phyloP scores from a whole-genome alignment of 1,140 invertebrate genomes.

The Gonioctena quinquepunctata region DNA sequence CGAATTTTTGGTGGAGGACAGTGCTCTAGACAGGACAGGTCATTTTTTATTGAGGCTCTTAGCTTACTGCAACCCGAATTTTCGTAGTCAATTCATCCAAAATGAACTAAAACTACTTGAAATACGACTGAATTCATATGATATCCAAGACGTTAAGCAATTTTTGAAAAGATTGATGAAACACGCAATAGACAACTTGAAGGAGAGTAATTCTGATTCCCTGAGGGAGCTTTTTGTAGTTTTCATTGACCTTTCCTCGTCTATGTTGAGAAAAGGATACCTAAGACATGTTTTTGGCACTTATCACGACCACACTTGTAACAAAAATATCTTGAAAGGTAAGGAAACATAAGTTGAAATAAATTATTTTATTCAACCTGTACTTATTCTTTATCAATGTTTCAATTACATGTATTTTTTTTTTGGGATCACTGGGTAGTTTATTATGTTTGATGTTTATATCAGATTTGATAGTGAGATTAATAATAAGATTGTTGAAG shows the following conservation, averaged over 20 bases:
- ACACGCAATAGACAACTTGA: slow-evolving; percentile 47
- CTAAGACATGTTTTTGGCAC: slow-evolving; percentile 19
- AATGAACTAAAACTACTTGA: slow-evolving; percentile 51
- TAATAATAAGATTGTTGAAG: too few relatives aligned
- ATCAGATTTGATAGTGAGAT: too few relatives aligned
- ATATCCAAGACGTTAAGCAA: slow-evolving; percentile 50
- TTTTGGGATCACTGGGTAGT: too few relatives aligned
- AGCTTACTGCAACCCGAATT: slow-evolving; percentile 42
- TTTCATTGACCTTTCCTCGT: slow-evolving; percentile 40
- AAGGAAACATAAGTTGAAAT: not conserved
- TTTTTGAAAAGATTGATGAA: slow-evolving; percentile 55
- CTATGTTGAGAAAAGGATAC: slow-evolving; percentile 18
- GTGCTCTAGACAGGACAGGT: slow-evolving; percentile 61
- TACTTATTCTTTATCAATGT: too few relatives aligned
- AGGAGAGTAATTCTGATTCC: slow-evolving; percentile 5
- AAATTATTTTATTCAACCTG: too few relatives aligned
- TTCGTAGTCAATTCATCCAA: slow-evolving; percentile 47
- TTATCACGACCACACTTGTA: not conserved
- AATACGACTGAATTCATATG: slow-evolving; percentile 45
- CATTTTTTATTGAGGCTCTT: slow-evolving; percentile 62
- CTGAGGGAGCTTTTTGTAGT: slow-evolving; percentile 41
- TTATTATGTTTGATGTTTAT: too few relatives aligned
- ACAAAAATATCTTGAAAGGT: slow-evolving; percentile 23
- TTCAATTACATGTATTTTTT: too few relatives aligned
- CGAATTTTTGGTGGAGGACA: slow-evolving; percentile 64